Evolutionary conservation across 2,888 invertebrate genomes (phyloP).

Genomic region (Phengaris alcon): DNA sequence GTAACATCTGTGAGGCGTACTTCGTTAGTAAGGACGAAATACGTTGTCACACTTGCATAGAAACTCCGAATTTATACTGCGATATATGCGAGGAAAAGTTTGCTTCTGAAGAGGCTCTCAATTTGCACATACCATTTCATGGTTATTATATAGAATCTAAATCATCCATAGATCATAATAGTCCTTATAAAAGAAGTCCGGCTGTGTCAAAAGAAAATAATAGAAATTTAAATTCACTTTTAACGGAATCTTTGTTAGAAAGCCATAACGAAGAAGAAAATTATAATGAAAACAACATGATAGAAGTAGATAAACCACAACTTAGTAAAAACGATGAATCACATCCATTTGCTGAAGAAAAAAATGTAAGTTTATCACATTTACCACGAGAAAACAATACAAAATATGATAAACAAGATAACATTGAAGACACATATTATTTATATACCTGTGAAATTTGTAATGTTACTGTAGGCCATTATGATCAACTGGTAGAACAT

Average conservation of each 20-base stretch:
- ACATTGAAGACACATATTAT: neutral
- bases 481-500: conserved; percentile 60
- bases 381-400: too few species aligned
- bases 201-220: neutral
- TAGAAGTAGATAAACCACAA: neutral
- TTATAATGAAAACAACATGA: neutral
- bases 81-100: conserved; percentile 53
- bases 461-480: conserved; percentile 48
- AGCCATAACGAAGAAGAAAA: neutral
- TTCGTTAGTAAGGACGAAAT: conserved; percentile 49
- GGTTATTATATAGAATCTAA: conserved; percentile 43
- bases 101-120: conserved; percentile 48
- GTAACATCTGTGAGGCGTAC: conserved; percentile 52
- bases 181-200: conserved; percentile 8
- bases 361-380: too few species aligned
- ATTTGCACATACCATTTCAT: conserved; percentile 60
- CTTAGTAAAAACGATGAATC: neutral
- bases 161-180: conserved; percentile 4
- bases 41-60: conserved; percentile 49
- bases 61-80: conserved; percentile 49
- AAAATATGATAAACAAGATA: neutral
- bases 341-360: neutral
- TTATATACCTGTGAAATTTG: conserved; percentile 54
- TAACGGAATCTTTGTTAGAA: too few species aligned
- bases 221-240: neutral